Evolutionary conservation across 30 jellyfish, hydroid and myxozoan species (phyloP).

Genomic region (Aurelia coerulea): DNA sequence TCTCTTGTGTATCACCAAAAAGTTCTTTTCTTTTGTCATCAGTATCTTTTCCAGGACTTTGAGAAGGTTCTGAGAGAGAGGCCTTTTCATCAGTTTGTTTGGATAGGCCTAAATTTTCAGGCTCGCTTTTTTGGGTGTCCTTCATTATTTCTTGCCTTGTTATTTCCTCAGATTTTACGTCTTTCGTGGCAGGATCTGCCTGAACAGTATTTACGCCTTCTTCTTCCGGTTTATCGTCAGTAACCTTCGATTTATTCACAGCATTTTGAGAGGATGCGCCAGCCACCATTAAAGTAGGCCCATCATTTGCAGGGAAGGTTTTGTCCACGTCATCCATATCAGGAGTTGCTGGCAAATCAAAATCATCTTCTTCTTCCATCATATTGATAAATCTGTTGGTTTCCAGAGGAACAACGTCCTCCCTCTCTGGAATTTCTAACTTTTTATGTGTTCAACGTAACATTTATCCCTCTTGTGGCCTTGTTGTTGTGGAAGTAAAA

Average conservation of each 20-base stretch:
- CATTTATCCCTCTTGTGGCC: not conserved
- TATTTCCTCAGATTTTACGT: not conserved
- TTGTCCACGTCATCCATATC: constrained; percentile 70
- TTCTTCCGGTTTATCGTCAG: not conserved
- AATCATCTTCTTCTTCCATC: constrained; percentile 73
- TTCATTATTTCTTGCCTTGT: too few relatives aligned
- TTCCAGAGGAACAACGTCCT: constrained; percentile 64
- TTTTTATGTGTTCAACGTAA: not conserved
- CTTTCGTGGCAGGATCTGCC: not conserved
- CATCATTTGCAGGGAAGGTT: not conserved
- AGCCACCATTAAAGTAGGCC: constrained; percentile 49
- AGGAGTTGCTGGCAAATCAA: constrained; percentile 60
- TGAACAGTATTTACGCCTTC: not conserved
- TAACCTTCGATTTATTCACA: not conserved
- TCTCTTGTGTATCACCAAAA: constrained; percentile 41
- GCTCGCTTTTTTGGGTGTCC: too few relatives aligned
- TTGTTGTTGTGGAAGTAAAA: not conserved
- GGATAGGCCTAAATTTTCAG: too few relatives aligned
- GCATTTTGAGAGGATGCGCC: not conserved
- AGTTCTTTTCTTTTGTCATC: constrained; percentile 26
- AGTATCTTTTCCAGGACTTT: not conserved
- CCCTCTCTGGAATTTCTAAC: constrained; percentile 19
- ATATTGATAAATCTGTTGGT: constrained; percentile 43
- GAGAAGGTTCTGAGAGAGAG: too few relatives aligned
- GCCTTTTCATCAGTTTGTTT: constrained; percentile 4